Evolutionary conservation across 2,797 vertebrate species (phyloP), one percentile per base, ranked within the genome.

Genomic region (Lutjanus campechanus): DNA sequence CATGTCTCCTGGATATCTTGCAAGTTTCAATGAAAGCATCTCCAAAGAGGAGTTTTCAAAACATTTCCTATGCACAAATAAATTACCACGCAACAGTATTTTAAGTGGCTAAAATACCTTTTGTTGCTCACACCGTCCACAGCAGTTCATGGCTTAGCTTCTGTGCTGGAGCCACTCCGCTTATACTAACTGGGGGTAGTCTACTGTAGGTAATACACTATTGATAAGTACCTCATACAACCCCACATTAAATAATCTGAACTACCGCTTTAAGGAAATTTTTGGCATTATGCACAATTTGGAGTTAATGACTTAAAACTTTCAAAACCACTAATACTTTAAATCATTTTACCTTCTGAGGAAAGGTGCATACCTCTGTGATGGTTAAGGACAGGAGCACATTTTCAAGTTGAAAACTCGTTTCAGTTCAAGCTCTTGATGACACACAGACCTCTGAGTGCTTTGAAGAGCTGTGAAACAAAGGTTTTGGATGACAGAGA

Each of bases 381-480:
- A 59, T 62, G 15, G 20, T 69, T 59, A 19, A 44, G 56, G 19
- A n/a, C 40, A 36, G 36, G 16, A 62, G 47, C 13, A 46, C 5
- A 62, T 76, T 76, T 73, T 73, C n/a, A 68, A 65, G 53, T 54
- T 2, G 25, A 61, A 74, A 71, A 67, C 16, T 74, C 46, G 29
- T 51, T 66, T 71, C 51, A 69, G 11, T 56, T 50, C 25, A 67
- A 50, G 15, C 74, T 65, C 5, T 40, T 41, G 22, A 51, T 76
- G 46, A 74, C 29, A 60, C 40, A 46, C 15, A 76, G 41, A 65
- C 51, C 29, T 83, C 53, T 47, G 4, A 60, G 53, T 53, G 64
- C 70, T 79, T 73, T 66, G 53, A 76, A 69, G 55, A 79, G 19
- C 12, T 46, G 16, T 47, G 36, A 74, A 50, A 82, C 69, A 53